A percentile compares a stretch with the other conserved stretches of the same genome.
Evolutionary conservation across 2,113 vertebrate genomes (phyloP).

Genomic region (Callorhinus ursinus): DNA sequence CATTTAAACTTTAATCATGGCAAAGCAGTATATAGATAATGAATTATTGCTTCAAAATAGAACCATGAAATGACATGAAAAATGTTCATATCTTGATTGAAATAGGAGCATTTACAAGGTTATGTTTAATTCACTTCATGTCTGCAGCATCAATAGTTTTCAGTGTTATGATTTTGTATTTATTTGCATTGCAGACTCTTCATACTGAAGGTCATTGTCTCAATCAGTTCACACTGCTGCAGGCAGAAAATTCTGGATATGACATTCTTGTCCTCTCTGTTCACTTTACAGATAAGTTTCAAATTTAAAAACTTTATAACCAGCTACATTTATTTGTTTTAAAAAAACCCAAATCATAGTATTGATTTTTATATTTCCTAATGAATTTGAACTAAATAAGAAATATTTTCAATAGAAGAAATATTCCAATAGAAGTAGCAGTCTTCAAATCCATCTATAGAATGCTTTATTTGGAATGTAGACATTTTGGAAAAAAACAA

Average conservation of each 20-base stretch:
- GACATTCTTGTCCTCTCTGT: conserved; percentile 6
- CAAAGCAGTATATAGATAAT: conserved; percentile 51
- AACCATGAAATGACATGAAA: conserved; percentile 42
- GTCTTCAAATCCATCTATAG: background rate
- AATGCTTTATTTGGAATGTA: background rate
- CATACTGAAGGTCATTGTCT: conserved; percentile 22
- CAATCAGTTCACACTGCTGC: background rate
- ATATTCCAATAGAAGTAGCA: too few species aligned
- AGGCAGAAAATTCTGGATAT: conserved; percentile 28
- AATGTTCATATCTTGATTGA: conserved; percentile 50
- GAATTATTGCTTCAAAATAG: conserved; percentile 69
- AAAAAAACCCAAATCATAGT: background rate
- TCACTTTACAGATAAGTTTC: conserved; percentile 22
- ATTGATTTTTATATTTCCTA: conserved; percentile 6
- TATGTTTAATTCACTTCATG: conserved; percentile 71
- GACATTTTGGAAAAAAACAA: background rate
- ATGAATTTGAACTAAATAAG: background rate
- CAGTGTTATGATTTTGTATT: background rate
- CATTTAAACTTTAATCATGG: conserved; percentile 69
- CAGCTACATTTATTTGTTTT: background rate
- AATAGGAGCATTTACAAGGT: conserved; percentile 60
- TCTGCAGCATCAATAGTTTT: conserved; percentile 6
- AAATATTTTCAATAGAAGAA: background rate
- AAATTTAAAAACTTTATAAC: background rate
- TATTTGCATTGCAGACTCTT: conserved; percentile 37